Conservation (phyloP, 2,113 vertebrate genomes). For the Mionectes macconnelli region DNA sequence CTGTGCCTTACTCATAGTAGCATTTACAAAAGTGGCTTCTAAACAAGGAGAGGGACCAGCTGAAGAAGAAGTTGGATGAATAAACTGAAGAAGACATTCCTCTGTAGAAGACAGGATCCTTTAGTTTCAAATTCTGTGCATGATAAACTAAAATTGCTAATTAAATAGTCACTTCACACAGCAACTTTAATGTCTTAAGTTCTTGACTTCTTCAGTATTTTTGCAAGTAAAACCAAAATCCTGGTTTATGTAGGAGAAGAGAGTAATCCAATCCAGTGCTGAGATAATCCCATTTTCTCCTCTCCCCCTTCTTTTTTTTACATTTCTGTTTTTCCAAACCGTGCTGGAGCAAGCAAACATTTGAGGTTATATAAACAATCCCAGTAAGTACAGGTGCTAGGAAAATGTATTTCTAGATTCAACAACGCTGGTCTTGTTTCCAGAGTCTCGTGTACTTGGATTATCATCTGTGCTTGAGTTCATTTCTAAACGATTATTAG, state of each 20-base stretch:
- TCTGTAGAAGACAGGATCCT: neutral
- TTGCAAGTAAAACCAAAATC: neutral
- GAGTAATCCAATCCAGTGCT: neutral
- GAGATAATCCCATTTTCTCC: neutral
- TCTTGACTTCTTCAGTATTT: neutral
- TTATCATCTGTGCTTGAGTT: neutral
- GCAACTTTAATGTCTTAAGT: neutral
- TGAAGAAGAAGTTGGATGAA: neutral
- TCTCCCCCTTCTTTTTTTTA: neutral
- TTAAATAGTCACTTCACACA: neutral
- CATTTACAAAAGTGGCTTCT: neutral
- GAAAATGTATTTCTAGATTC: constrained; percentile 12
- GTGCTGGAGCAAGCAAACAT: neutral
- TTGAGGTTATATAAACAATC: neutral
- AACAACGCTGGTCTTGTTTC: neutral
- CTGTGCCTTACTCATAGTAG: neutral
- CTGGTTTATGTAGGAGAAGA: neutral
- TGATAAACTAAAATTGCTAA: neutral
- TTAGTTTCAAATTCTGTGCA: neutral
- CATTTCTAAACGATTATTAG: neutral
- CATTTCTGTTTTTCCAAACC: neutral
- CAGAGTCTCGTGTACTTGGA: neutral
- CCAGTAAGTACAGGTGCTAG: neutral
- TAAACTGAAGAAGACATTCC: neutral
- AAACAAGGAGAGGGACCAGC: neutral